These are phyloP conservation scores for Hephaestus fuliginosus DNA, from an alignment of 2,797 vertebrate species.

Conservation along the genomic window DNA sequence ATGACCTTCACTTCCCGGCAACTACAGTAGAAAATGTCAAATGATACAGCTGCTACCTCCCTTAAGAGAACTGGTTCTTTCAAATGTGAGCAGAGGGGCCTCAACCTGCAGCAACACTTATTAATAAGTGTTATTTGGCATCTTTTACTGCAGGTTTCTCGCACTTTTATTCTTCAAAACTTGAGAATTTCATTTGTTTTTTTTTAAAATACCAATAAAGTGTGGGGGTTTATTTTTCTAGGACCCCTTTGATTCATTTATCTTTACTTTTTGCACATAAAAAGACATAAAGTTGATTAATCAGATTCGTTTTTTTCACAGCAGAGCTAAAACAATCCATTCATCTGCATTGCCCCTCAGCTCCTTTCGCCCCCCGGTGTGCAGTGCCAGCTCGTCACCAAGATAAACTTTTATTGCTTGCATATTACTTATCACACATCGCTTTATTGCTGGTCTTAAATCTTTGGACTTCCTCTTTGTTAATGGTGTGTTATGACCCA, in stretches of 20 bases:
- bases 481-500: not conserved
- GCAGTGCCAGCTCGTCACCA: not conserved
- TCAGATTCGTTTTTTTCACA: not conserved
- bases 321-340: not conserved
- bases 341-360: not conserved
- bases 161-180: not conserved
- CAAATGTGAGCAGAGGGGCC: not conserved
- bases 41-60: not conserved
- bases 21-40: not conserved
- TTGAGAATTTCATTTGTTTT: not conserved
- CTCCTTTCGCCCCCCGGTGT: not conserved
- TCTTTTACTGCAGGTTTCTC: not conserved
- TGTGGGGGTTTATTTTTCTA: not conserved
- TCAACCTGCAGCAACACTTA: not conserved
- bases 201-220: not conserved
- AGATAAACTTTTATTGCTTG: not conserved
- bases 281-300: not conserved
- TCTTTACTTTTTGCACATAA: not conserved
- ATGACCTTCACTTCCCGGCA: not conserved
- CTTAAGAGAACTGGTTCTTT: not conserved
- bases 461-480: conserved; percentile 14
- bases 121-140: not conserved
- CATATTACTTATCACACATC: not conserved
- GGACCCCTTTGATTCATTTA: not conserved
- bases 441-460: conserved; percentile 17